A percentile compares a stretch with the other conserved stretches of the same genome.
These are phyloP conservation scores for Nesometra sesokonis DNA, from an alignment of 35 echinoderm and acorn worm species.

Conservation along the genomic window DNA sequence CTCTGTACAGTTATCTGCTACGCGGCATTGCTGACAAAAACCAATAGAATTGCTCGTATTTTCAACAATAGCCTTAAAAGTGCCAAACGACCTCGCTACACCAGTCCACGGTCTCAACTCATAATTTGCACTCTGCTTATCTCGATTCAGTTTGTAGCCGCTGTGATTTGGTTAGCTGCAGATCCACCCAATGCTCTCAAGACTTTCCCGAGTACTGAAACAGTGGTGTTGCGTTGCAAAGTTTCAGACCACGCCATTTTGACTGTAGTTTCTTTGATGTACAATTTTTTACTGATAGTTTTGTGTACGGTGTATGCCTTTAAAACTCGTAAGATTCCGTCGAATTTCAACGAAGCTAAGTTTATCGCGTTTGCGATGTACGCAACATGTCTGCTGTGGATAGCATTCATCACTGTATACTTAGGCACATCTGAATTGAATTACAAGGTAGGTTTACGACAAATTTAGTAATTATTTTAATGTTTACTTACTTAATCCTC, in stretches of 20 bases:
- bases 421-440: conserved; percentile 84
- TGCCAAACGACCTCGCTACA: conserved; percentile 78
- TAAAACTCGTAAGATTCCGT: conserved; percentile 98
- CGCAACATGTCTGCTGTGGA: conserved; percentile 92
- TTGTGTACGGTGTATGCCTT: conserved; percentile 96
- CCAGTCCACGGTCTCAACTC: conserved; percentile 87
- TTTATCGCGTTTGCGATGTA: conserved; percentile 99
- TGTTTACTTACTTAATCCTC: not conserved
- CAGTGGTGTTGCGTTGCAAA: conserved; percentile 66
- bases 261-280: conserved; percentile 54
- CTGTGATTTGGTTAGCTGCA: conserved; percentile 55
- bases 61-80: conserved; percentile 87
- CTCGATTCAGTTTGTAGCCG: conserved; percentile 68
- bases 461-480: no score
- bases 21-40: conserved; percentile 93
- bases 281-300: conserved; percentile 80
- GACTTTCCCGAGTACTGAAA: conserved; percentile 40
- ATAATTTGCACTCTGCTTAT: conserved; percentile 83
- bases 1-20: conserved; percentile 85
- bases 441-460: conserved; percentile 81
- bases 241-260: conserved; percentile 73
- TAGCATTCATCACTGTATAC: conserved; percentile 91
- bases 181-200: conserved; percentile 43
- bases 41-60: conserved; percentile 88
- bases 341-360: conserved; percentile 99